Base-by-base conservation (phyloP, 2,113 vertebrate species). In the Callipepla californica region DNA sequence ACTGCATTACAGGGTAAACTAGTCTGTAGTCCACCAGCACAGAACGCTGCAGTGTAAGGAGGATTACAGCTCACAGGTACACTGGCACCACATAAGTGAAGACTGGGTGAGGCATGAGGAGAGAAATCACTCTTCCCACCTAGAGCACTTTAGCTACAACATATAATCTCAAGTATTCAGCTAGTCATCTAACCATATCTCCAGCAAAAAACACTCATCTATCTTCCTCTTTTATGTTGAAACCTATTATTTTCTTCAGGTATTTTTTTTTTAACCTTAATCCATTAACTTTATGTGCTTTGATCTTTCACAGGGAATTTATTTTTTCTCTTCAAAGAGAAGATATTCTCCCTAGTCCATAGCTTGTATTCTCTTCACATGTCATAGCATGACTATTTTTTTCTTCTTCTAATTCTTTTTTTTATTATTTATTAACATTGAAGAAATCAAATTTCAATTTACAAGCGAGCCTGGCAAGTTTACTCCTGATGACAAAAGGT, bases 221-320 rank as follows among this genome's bases (percentile, higher is more conserved):
- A 51, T 20, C 67, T 69, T 11, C 9, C 23, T 82, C 70, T 85
- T 83, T 86, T 45, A 69, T 89, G 67, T 92, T 92, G 42, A 28
- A 91, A 62, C 18, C 57, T 81, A 59, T 42, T 89, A 26, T 91
- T 95, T 92, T 95, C 85, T 92, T 59, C 73, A 72, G 48, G 63
- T 90, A 18, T 9, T 59, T 63, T 18, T 18, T 86, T 72, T 36
- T 45, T 58, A 11, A 79, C 40, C 45, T 68, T 91, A 82, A 89
- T 68, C 70, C 79, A 85, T 95, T 87, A 87, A 74, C 45, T 73
- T 79, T 42, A 36, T 62, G 19, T 53, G 45, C 87, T 94, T 95
- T 92, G 68, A 92, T 91, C 74, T 62, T 92, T 82, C 75, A 77
- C 34, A 82, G 55, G 79, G 36, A 91, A 85, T 47, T 72, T 82